Base-by-base conservation (phyloP, 2,113 vertebrate genomes). In the Oplegnathus fasciatus region DNA sequence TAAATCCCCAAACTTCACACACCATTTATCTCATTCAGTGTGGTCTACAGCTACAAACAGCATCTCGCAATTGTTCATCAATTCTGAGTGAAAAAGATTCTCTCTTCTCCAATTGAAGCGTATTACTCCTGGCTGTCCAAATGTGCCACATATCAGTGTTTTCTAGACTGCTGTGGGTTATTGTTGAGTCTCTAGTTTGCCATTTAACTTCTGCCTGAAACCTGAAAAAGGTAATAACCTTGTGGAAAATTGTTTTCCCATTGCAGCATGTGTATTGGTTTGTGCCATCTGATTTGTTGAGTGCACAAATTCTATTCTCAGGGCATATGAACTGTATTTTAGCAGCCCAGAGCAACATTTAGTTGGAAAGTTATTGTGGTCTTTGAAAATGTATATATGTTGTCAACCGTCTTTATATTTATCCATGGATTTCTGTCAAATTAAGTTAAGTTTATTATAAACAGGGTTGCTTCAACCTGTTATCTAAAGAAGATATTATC, bases 211-310 rank as follows among this genome's bases (percentile, higher is more conserved):
- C 34, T 44, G 69, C 89, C 74, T 64, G 73, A 82, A 86, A 75
- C 79, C 80, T 40, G 20, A 55, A 50, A 65, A 82, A 78, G 71
- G 76, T 85, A 85, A 86, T 83, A 91, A 88, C 74, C 70, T 52
- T 61, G 66, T 76, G 78, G 66, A 68, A 65, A 88, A 64, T 79
- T 30, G 26, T 73, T 82, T 85, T 66, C 57, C 60, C 62, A 26
- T 57, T 76, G 76, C 68, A 40, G 55, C 60, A 26, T 55, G 37
- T 82, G 40, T 66, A 15, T 82, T 60, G 46, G 30, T 57, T 42
- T 46, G 70, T 46, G 60, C 22, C 34, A 20, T 37, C 42, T 61
- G 58, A 66, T 72, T 66, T 78, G 69, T 68, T 37, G 62, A 67
- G n/a, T 30, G 67, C 72, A 80, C 71, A 67, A 2, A 65, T 40